Evolutionary conservation across 2,113 vertebrate species (phyloP), one percentile per base, ranked within the genome.

Genomic region (Bolborhynchus lineola): DNA sequence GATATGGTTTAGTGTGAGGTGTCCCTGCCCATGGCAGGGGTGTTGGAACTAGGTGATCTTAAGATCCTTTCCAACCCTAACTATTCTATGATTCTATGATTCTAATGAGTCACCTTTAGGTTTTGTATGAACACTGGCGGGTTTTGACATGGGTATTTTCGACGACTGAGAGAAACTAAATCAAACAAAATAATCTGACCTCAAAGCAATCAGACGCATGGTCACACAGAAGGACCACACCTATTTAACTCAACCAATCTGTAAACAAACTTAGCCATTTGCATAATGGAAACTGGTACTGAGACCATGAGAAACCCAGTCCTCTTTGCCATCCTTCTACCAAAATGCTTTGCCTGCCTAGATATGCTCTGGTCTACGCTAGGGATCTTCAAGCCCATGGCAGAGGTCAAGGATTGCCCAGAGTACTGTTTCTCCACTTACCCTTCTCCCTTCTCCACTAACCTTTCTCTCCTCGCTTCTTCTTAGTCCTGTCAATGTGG

Each of bases 401-500:
- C 46, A 63, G 37, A 26, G 26, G 35, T 41, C 14, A 83, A 21
- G 46, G 82, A 82, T 1, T 59, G 59, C 72, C 89, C 62, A 26
- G 41, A 63, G n/a, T 4, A 11, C 33, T 28, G 52, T 39, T 19
- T 19, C 31, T 28, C 52, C 19, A 10, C 87, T 68, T 11, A 99
- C 98, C 98, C 95, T 98, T 98, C 96, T 98, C 98, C 4, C 28
- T 3, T 19, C 33, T n/a, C n/a, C 28, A 24, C 97, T 97, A 13
- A 99, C 99, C 99, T 97, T 98, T 99, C 97, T 99, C 99, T 14
- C 99, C 99, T 92, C 99, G 89, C 96, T 99, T 99, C 98, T 99
- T 99, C 97, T 99, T 99, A 93, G 99, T 99, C 90, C 99, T 98
- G 91, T 99, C 99, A 33, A 99, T 99, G 96, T 99, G 99, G 98